Evolutionary conservation across 2,797 vertebrate species (phyloP), one percentile per base, ranked within the genome.

Genomic region (Parauchenoglanis punctatus): DNA sequence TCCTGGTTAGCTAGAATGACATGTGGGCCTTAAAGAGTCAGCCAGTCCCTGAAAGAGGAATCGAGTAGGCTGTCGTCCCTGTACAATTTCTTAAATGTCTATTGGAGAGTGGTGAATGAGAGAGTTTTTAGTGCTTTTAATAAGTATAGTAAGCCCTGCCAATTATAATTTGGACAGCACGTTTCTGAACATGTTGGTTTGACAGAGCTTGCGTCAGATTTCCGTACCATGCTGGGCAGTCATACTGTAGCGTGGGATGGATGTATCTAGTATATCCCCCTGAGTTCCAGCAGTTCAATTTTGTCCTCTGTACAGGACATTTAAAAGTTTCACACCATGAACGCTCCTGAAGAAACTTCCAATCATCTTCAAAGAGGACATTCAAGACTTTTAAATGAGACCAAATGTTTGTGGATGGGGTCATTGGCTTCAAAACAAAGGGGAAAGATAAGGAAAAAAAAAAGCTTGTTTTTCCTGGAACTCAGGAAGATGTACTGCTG

Each of bases 161-260:
- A 84, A 68, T 18, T 49, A 82, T 65, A 8, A 49, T 46, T 49
- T 82, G 56, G 2, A 82, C 65, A 8, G 40, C 25, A 82, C 25
- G 65, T 83, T 68, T 83, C 7, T 67, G n/a, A 83, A 82, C 40
- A 49, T 52, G 25, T 52, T 63, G 61, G 25, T 83, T 20, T 67
- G 12, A 15, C 59, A 28, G 59, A 67, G 8, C 63, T 63, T 68
- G n/a, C 31, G 8, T 68, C 63, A 35, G 49, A 83, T 70, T 31
- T 52, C 46, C 63, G 25, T 68, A n/a, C 65, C 46, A 84, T 56
- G 31, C 82, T 84, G 8, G 46, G 63, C n/a, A 25, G 46, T 28
- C 2, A 65, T 56, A 58, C 10, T 6, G n/a, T 46, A 67, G 40
- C 46, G 17, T 7, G 6, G 25, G 40, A 67, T 81, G 18, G 56